Percentiles rank a stretch among this genome's conserved stretches.
These are phyloP conservation scores for Phaonia tiefii DNA, from an alignment of 2,888 invertebrate genomes.

Conservation along the genomic window DNA sequence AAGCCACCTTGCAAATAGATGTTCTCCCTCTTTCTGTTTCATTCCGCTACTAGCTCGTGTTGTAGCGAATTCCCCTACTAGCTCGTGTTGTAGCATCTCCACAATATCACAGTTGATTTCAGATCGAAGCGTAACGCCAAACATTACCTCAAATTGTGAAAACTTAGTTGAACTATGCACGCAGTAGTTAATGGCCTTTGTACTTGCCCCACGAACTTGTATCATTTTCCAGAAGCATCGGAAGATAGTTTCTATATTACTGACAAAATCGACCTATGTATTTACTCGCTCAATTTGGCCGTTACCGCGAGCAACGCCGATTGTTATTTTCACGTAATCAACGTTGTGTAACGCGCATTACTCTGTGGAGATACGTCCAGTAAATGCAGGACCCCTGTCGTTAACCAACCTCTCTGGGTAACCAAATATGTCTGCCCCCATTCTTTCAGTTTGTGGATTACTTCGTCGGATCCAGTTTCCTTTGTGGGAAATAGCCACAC, in stretches of 20 bases:
- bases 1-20: too few relatives aligned
- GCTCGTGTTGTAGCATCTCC: slow-evolving; percentile 47
- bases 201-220: slow-evolving; percentile 33
- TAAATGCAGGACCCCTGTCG: slow-evolving; percentile 45
- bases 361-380: slow-evolving; percentile 29
- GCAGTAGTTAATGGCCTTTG: slow-evolving; percentile 33
- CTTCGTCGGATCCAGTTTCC: slow-evolving; percentile 34
- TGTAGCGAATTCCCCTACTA: slow-evolving; percentile 45
- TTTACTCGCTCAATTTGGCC: slow-evolving; percentile 28
- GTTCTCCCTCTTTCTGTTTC: too few relatives aligned
- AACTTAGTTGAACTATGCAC: slow-evolving; percentile 28
- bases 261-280: slow-evolving; percentile 17
- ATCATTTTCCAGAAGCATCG: slow-evolving; percentile 27
- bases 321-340: slow-evolving; percentile 40
- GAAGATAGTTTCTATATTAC: slow-evolving; percentile 41
- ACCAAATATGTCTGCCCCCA: slow-evolving; percentile 39
- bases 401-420: slow-evolving; percentile 41
- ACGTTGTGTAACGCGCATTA: slow-evolving; percentile 22
- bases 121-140: slow-evolving; percentile 35
- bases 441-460: neutral
- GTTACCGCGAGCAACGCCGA: slow-evolving; percentile 19
- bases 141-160: slow-evolving; percentile 48
- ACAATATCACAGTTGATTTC: slow-evolving; percentile 18
- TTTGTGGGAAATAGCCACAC: slow-evolving; percentile 52
- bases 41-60: too few relatives aligned